phyloP scores from a whole-genome alignment of 2,113 vertebrate species.

The Anguilla rostrata region DNA sequence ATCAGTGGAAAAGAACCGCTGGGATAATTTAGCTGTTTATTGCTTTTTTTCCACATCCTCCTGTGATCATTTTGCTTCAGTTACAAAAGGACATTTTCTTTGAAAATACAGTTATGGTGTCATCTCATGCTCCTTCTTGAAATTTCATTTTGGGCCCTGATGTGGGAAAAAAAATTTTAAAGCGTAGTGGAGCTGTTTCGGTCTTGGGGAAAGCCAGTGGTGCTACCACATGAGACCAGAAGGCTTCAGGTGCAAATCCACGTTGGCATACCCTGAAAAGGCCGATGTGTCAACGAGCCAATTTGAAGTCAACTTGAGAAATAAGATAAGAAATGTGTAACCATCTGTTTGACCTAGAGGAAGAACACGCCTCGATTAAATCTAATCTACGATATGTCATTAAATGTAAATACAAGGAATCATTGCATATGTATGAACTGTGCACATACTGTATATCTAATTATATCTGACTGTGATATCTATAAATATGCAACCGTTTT shows the following conservation, averaged over 20 bases:
- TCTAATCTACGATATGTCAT: neutral
- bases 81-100: slow-evolving; percentile 42
- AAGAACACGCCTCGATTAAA: neutral
- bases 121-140: slow-evolving; percentile 47
- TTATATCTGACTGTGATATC: neutral
- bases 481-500: neutral
- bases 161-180: slow-evolving; percentile 9
- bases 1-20: slow-evolving; percentile 46
- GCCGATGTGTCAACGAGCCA: neutral
- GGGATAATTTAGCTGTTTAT: slow-evolving; percentile 14
- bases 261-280: neutral
- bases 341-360: neutral
- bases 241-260: neutral
- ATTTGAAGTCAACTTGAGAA: neutral
- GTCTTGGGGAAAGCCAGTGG: neutral
- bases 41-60: slow-evolving; percentile 22
- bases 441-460: neutral
- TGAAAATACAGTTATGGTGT: slow-evolving; percentile 48
- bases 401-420: neutral
- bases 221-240: neutral
- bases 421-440: neutral
- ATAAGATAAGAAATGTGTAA: neutral
- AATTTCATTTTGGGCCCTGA: slow-evolving; percentile 55
- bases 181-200: neutral
- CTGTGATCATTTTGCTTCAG: slow-evolving; percentile 43